Evolutionary conservation across 2,113 vertebrate species (phyloP), one percentile per base, ranked within the genome.

Genomic region (Gulo gulo): DNA sequence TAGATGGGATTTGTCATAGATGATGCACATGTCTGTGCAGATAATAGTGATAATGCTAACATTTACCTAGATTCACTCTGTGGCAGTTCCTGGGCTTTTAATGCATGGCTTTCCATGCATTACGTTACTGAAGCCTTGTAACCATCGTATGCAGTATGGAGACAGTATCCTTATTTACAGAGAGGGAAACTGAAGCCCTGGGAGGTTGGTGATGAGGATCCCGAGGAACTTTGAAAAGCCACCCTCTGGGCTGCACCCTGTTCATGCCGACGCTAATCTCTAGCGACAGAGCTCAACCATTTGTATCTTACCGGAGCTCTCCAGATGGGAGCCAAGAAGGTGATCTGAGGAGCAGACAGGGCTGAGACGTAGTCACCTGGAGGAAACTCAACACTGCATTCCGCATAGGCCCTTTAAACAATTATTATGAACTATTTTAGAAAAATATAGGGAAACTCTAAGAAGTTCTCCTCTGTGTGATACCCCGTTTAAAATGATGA

Each of bases 61-160:
- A 8, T 11, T 20, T 59, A 71, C 16, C 50, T n/a, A n/a, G 67
- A 55, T 76, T 63, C 31, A 36, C 36, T 67, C 36, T 45, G 2
- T 31, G 79, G 55, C 12, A 15, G 23, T 18, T 36, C 21, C 45
- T 29, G 67, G 42, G 45, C 67, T 42, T 42, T 42, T 42, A 42
- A 42, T 42, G 39, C 39, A 42, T 42, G 55, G 26, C 4, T 55
- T 76, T 59, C 45, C 45, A 65, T 1, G 1, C 1, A 2, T 76
- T 8, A 74, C 34, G 20, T 47, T 7, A 76, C 55, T 29, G 14
- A 76, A 95, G 15, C 69, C 57, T 83, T 45, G 52, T 42, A n/a
- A 16, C 42, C 55, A 3, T 74, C 29, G 0, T 55, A n/a, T 6
- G n/a, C 2, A 15, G 4, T 34, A 6, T 0, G 31, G 69, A 65